A percentile compares a stretch with the other conserved stretches of the same genome.
phyloP scores from a whole-genome alignment of 2,797 vertebrate species.

The Salarias fasciatus region DNA sequence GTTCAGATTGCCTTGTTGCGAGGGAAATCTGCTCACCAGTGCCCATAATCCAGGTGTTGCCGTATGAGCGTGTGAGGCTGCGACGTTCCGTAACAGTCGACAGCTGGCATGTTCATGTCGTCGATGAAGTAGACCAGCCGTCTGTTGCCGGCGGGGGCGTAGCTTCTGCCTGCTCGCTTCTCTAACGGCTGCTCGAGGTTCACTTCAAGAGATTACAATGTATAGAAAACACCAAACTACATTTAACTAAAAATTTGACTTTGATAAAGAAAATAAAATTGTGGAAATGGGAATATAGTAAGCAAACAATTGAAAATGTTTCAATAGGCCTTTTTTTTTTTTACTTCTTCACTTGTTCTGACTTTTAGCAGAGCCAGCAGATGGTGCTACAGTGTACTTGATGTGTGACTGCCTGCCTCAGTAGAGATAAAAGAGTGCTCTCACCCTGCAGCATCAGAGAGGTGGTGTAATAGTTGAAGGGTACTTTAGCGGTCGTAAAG shows the following conservation, averaged over 20 bases:
- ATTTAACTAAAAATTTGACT: background rate
- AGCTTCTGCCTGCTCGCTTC: slow-evolving; percentile 84
- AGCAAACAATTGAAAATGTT: background rate
- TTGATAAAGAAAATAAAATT: background rate
- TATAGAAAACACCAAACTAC: background rate
- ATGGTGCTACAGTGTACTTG: slow-evolving; percentile 66
- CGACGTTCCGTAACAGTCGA: slow-evolving; percentile 81
- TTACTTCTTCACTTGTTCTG: background rate
- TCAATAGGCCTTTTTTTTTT: background rate
- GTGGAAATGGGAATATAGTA: background rate
- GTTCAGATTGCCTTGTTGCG: background rate
- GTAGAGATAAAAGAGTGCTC: slow-evolving; percentile 48
- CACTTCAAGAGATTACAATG: slow-evolving; percentile 66
- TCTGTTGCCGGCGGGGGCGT: slow-evolving; percentile 82
- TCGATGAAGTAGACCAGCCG: slow-evolving; percentile 86
- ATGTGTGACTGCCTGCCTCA: slow-evolving; percentile 8
- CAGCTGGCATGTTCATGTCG: slow-evolving; percentile 85
- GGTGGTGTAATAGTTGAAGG: slow-evolving; percentile 85
- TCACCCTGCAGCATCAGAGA: slow-evolving; percentile 85
- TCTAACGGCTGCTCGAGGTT: slow-evolving; percentile 84
- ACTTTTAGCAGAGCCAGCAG: slow-evolving; percentile 65
- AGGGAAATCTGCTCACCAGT: slow-evolving; percentile 75
- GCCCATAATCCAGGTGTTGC: slow-evolving; percentile 81
- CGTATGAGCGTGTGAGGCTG: slow-evolving; percentile 80
- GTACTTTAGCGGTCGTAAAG: slow-evolving; percentile 78